phyloP scores from a whole-genome alignment of 2,888 invertebrate species.

The Drosophila histrio region DNA sequence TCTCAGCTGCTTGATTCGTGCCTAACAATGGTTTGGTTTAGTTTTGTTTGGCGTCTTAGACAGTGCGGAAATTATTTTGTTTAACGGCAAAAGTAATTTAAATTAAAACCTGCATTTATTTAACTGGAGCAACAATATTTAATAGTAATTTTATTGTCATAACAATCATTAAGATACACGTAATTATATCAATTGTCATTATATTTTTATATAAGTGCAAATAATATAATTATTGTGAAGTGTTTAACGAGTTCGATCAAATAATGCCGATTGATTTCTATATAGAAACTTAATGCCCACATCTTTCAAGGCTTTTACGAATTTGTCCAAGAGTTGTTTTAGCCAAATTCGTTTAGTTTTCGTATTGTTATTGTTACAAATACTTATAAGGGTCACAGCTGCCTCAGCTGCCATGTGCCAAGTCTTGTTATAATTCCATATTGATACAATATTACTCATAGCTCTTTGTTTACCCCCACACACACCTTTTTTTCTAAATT shows the following conservation, averaged over 20 bases:
- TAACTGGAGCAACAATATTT: conserved; percentile 58
- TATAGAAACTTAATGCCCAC: not conserved
- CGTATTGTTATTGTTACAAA: conserved; percentile 3
- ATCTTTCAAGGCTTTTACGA: not conserved
- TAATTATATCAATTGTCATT: conserved; percentile 26
- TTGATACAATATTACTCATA: conserved; percentile 53
- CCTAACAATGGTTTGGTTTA: conserved; percentile 52
- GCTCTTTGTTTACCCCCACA: conserved; percentile 45
- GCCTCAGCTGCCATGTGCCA: conserved; percentile 2
- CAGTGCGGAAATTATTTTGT: conserved; percentile 72
- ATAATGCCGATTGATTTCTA: not conserved
- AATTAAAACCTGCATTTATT: conserved; percentile 47
- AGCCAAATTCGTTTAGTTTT: conserved; percentile 7
- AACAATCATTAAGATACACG: conserved; percentile 25
- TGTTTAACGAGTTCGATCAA: conserved; percentile 21
- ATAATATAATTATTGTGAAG: conserved; percentile 34
- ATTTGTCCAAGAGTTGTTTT: conserved; percentile 10
- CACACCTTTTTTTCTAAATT: conserved; percentile 19
- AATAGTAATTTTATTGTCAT: conserved; percentile 19
- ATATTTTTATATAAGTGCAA: conserved; percentile 17
- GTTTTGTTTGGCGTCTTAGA: conserved; percentile 71
- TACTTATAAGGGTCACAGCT: conserved; percentile 39
- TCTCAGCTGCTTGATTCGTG: conserved; percentile 45
- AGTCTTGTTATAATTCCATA: conserved; percentile 26
- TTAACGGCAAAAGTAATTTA: conserved; percentile 61